Conservation (phyloP, 2,888 invertebrate species). For the Dyspetes luteomarginatus region DNA sequence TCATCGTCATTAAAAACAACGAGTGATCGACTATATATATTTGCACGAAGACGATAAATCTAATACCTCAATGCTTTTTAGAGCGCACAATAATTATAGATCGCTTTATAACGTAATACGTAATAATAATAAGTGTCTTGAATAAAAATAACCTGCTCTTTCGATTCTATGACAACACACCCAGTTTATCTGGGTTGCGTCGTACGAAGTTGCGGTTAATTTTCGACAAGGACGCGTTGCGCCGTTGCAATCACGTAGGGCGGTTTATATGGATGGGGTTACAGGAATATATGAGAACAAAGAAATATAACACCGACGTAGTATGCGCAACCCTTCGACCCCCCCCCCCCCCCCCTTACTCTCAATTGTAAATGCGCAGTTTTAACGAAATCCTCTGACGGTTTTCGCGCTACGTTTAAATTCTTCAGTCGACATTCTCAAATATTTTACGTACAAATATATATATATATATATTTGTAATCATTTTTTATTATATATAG, state of each 20-base stretch:
- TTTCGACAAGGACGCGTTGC: conserved; percentile 26
- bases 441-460: too few species aligned
- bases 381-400: too few species aligned
- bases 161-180: conserved; percentile 3
- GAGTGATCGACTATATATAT: neutral
- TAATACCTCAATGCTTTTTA: conserved; percentile 13
- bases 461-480: too few species aligned
- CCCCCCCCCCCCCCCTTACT: too few species aligned
- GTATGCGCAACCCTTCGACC: too few species aligned
- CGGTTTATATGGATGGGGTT: neutral
- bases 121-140: conserved; percentile 9
- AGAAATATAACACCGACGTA: too few species aligned
- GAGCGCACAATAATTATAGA: conserved; percentile 29
- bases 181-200: conserved; percentile 31
- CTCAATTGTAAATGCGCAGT: too few species aligned
- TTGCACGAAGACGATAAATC: neutral
- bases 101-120: neutral
- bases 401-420: too few species aligned
- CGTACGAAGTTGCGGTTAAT: conserved; percentile 25
- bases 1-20: too few species aligned
- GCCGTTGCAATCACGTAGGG: conserved; percentile 15
- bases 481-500: too few species aligned
- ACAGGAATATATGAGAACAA: conserved; percentile 5
- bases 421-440: too few species aligned
- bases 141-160: conserved; percentile 23